Evolutionary conservation across 2,797 vertebrate species (phyloP), one percentile per base, ranked within the genome.

Genomic region (Anolis apletophallus): DNA sequence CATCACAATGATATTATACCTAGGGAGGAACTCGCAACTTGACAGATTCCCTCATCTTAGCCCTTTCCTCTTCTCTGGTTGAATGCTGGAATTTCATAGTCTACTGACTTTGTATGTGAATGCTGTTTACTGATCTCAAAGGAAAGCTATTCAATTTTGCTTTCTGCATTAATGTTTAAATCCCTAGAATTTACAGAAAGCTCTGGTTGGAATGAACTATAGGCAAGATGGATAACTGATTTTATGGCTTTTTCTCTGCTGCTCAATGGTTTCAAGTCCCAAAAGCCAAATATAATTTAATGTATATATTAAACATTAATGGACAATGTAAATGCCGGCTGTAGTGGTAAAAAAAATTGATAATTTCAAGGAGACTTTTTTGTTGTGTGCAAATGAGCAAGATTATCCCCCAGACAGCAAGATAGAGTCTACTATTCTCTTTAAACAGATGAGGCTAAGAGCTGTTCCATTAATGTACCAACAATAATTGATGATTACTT

Each of bases 231-330:
- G 36, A 80, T 83, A 83, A 80, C 61, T 68, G 52, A 83, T 83
- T 54, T 80, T 80, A 83, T 74, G 67, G 26, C 32, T 83, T 61
- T 34, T 36, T 69, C 34, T 64, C 80, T 80, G 40, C 36, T 83
- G 75, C 46, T 80, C 36, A 68, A 50, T n/a, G 59, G 54, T 73
- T 83, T 67, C 29, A 86, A 88, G 75, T 83, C 59, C 59, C 76
- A 16, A 83, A 89, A 83, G 76, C 77, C 76, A 83, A 85, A 88
- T 86, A 73, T 67, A 80, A 34, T 75, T 80, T 88, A 84, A 80
- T 84, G 68, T 68, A 79, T 29, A 34, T 83, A 80, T 89, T 86
- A 89, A 89, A 83, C 54, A 86, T 89, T 89, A 86, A 89, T 89
- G 76, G 75, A 23, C 36, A 80, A 74, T 59, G 81, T 68, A 80